Evolutionary conservation across 2,888 invertebrate species (phyloP).

Genomic region (Agrotis segetum): DNA sequence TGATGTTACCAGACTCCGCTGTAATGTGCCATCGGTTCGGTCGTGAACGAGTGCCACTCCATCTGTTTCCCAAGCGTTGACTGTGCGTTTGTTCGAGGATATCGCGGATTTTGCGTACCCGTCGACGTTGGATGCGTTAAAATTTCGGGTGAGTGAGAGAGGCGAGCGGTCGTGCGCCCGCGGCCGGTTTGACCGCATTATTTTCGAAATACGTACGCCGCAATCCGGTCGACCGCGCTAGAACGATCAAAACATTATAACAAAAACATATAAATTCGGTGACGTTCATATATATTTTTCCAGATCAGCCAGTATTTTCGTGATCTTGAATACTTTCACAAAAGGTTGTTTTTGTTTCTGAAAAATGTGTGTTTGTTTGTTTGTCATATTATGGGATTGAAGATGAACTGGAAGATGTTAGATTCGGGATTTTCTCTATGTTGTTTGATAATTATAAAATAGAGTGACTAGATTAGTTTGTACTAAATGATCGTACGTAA

Average conservation of each 20-base stretch:
- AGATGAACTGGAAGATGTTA: slow-evolving; percentile 1
- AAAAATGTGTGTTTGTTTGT: slow-evolving; percentile 46
- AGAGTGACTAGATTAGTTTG: slow-evolving; percentile 10
- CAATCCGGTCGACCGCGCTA: slow-evolving; percentile 88
- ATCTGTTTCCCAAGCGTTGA: slow-evolving; percentile 87
- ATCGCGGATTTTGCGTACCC: slow-evolving; percentile 85
- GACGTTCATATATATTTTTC: slow-evolving; percentile 71
- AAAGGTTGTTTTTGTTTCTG: slow-evolving; percentile 43
- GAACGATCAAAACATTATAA: slow-evolving; percentile 89
- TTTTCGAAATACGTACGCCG: slow-evolving; percentile 90
- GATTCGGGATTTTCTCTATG: neutral
- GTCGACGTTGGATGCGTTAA: slow-evolving; percentile 89
- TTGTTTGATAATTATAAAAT: slow-evolving; percentile 19
- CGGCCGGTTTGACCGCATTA: slow-evolving; percentile 91
- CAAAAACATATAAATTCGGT: slow-evolving; percentile 83
- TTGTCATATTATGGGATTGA: slow-evolving; percentile 2
- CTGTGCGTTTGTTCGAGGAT: slow-evolving; percentile 73
- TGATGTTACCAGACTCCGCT: slow-evolving; percentile 86
- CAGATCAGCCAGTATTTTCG: slow-evolving; percentile 68
- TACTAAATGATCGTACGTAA: slow-evolving; percentile 34
- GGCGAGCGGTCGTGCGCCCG: slow-evolving; percentile 84
- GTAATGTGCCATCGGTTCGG: slow-evolving; percentile 84
- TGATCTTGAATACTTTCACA: slow-evolving; percentile 65
- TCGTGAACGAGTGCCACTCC: slow-evolving; percentile 86
- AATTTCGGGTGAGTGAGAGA: slow-evolving; percentile 90